Percentiles rank a stretch among this genome's conserved stretches.
phyloP scores from a whole-genome alignment of 2,797 vertebrate species.

The Psittacula derbiana region DNA sequence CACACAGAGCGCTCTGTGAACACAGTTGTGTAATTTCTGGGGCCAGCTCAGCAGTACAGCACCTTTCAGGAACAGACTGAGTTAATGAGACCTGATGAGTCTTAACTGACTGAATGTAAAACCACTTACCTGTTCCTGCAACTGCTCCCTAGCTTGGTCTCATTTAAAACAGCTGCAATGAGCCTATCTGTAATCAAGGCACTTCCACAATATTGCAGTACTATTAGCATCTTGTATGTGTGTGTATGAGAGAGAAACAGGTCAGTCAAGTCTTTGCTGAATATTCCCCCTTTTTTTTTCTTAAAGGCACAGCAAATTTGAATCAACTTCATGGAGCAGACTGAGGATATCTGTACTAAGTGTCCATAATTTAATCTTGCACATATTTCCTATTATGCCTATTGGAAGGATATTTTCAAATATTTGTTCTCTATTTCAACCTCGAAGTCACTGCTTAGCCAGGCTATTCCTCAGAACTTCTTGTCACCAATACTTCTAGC shows the following conservation, averaged over 20 bases:
- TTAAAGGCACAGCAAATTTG: background rate
- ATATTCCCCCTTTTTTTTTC: background rate
- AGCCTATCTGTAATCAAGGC: background rate
- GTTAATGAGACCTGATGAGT: constrained; percentile 9
- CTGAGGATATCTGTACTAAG: background rate
- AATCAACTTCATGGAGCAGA: background rate
- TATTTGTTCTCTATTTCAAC: background rate
- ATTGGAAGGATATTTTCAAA: background rate
- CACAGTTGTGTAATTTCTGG: background rate
- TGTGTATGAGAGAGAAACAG: background rate
- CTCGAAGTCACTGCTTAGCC: background rate
- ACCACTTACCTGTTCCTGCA: background rate
- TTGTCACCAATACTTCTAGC: background rate
- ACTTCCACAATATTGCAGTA: background rate
- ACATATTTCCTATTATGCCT: background rate
- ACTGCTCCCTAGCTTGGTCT: background rate
- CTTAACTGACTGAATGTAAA: background rate
- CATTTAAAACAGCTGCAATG: background rate
- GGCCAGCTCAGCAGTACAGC: background rate
- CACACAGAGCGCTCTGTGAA: background rate
- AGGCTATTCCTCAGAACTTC: background rate
- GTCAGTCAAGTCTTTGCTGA: background rate
- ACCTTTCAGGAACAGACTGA: background rate
- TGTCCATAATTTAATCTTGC: background rate
- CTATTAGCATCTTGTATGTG: background rate